phyloP scores from a whole-genome alignment of 2,113 vertebrate species.

The Myotis brandtii region DNA sequence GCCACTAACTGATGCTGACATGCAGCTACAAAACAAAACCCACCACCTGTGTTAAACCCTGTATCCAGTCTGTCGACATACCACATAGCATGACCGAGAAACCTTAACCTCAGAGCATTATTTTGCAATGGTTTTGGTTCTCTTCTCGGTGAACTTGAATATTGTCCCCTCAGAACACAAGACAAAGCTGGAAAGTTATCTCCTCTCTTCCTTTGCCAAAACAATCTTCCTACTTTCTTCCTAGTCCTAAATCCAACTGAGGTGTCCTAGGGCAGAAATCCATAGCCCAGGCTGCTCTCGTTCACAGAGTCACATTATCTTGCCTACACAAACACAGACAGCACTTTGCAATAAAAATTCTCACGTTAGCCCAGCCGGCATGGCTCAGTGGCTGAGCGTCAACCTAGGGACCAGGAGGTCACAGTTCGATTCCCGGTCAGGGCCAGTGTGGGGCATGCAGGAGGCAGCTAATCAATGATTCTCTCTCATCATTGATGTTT shows the following conservation, averaged over 20 bases:
- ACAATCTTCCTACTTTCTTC: neutral
- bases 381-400: no score
- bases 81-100: neutral
- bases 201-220: neutral
- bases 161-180: neutral
- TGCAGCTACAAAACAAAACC: neutral
- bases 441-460: no score
- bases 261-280: neutral
- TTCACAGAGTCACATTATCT: neutral
- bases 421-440: no score
- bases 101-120: no score
- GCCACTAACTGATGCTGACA: neutral
- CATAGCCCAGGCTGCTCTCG: neutral
- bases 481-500: no score
- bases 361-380: neutral
- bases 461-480: no score
- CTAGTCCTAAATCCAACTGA: neutral
- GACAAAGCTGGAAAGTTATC: neutral
- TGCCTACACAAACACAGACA: neutral
- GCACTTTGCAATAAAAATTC: neutral
- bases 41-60: rapidly evolving
- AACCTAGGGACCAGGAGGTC: no score
- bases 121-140: neutral
- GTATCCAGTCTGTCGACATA: neutral
- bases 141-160: neutral